Conservation (phyloP, 1,140 invertebrate species). For the Saccostrea cuccullata region DNA sequence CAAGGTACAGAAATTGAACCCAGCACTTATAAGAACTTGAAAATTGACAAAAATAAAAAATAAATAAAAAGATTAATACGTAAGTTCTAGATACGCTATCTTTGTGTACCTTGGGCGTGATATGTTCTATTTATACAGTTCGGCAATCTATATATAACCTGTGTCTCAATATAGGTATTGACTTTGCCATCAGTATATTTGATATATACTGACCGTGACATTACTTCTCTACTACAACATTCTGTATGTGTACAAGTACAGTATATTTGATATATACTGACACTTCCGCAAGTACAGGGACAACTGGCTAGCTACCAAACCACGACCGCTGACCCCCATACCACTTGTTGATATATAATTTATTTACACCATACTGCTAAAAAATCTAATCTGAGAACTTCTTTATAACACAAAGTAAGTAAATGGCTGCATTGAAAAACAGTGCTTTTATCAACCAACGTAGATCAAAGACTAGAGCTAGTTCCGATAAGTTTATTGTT, state of each 20-base stretch:
- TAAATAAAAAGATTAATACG: neutral
- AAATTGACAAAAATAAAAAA: neutral
- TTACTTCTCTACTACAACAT: neutral
- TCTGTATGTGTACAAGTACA: neutral
- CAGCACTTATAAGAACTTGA: neutral
- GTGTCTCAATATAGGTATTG: neutral
- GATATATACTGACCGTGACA: neutral
- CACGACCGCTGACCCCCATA: neutral
- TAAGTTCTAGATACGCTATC: neutral
- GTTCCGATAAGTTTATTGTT: neutral
- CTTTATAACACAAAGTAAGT: neutral
- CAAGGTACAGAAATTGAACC: neutral
- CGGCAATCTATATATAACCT: neutral
- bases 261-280: too few relatives aligned
- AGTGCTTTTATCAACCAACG: neutral
- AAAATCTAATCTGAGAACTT: neutral
- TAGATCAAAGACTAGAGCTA: neutral
- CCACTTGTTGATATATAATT: neutral
- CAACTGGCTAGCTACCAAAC: neutral
- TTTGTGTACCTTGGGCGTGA: neutral
- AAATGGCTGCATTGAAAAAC: neutral
- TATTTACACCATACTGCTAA: neutral
- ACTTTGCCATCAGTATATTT: neutral
- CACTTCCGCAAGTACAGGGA: too few relatives aligned
- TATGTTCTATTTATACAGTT: neutral